A percentile compares a stretch with the other conserved stretches of the same genome.
These are phyloP conservation scores for Mus spretus DNA, from an alignment of 2,797 vertebrate genomes.

Conservation along the genomic window DNA sequence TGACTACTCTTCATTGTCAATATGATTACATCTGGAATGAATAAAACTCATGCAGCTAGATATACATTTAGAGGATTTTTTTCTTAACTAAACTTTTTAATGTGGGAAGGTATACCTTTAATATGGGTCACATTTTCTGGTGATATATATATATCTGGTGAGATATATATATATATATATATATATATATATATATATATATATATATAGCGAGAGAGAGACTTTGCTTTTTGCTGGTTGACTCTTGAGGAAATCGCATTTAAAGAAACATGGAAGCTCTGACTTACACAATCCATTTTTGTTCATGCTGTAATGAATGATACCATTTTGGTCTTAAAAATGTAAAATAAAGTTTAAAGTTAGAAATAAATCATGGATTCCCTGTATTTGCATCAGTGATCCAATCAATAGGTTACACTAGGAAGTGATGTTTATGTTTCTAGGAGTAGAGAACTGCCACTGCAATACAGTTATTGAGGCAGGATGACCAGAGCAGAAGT, in stretches of 20 bases:
- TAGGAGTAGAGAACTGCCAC: neutral
- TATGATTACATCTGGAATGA: neutral
- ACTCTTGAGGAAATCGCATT: constrained; percentile 33
- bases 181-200: too few species aligned
- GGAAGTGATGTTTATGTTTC: constrained; percentile 1
- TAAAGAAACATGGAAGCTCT: constrained; percentile 65
- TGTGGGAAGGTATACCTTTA: neutral
- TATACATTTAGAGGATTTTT: too few species aligned
- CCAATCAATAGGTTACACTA: neutral
- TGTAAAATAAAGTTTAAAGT: constrained; percentile 51
- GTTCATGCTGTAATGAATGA: constrained; percentile 57
- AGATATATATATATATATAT: too few species aligned
- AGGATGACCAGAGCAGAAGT: neutral
- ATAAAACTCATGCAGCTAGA: neutral
- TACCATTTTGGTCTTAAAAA: constrained; percentile 39
- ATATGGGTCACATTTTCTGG: neutral
- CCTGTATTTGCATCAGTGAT: neutral
- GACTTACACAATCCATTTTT: constrained; percentile 46
- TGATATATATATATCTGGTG: too few species aligned
- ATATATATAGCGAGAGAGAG: too few species aligned
- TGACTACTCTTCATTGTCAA: neutral
- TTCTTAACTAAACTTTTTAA: neutral
- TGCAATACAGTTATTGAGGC: neutral
- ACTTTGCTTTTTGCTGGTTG: neutral
- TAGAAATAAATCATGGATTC: neutral